These are phyloP conservation scores for Xestoiulus laeticollis DNA, from an alignment of 2,888 invertebrate genomes.

Conservation along the genomic window DNA sequence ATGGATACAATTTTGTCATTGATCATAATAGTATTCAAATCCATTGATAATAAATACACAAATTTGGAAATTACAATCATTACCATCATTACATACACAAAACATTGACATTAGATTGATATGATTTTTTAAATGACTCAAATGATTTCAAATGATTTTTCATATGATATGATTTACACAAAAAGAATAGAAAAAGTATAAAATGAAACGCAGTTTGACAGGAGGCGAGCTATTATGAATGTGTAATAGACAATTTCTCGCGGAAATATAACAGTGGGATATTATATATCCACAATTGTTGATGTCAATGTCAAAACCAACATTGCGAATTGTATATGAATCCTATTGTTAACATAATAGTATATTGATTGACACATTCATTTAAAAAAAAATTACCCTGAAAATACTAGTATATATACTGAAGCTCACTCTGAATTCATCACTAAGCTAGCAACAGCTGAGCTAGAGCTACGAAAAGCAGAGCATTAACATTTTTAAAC, in stretches of 20 bases:
- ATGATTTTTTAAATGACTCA: neutral
- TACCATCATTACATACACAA: neutral
- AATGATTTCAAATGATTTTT: neutral
- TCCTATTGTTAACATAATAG: neutral
- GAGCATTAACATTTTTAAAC: neutral
- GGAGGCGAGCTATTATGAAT: neutral
- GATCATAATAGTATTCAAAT: neutral
- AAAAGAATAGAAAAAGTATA: neutral
- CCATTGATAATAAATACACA: neutral
- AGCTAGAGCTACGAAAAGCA: neutral
- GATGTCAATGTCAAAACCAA: neutral
- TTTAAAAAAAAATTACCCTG: neutral
- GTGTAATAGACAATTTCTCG: neutral
- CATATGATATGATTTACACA: too few relatives aligned
- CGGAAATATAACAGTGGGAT: neutral
- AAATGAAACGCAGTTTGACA: neutral
- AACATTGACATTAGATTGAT: too few relatives aligned
- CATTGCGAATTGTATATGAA: neutral
- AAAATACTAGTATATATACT: neutral
- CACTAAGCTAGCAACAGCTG: neutral
- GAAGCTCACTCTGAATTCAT: neutral
- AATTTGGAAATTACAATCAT: too few relatives aligned
- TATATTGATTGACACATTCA: neutral
- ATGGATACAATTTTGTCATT: too few relatives aligned
- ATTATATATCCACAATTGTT: neutral